These are phyloP conservation scores for Philereme vetulata DNA, from an alignment of 2,888 invertebrate genomes.

Conservation along the genomic window DNA sequence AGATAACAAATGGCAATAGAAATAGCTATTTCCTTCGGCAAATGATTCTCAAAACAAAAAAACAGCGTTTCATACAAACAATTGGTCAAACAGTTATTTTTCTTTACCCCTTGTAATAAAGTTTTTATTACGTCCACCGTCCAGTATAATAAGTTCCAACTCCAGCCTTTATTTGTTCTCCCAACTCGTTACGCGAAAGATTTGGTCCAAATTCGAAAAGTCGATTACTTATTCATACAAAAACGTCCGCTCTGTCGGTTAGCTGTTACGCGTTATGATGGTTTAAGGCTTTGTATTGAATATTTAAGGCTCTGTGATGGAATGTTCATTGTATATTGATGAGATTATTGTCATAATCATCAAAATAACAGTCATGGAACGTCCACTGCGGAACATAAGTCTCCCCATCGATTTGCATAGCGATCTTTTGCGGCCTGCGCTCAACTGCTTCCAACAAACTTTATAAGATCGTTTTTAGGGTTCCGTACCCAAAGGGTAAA, in stretches of 20 bases:
- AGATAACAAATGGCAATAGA: too few relatives aligned
- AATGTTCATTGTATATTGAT: slow-evolving; percentile 18
- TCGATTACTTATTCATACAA: slow-evolving; percentile 77
- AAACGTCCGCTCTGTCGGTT: slow-evolving; percentile 46
- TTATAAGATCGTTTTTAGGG: too few relatives aligned
- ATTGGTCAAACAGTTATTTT: not conserved
- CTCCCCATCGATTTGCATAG: too few relatives aligned
- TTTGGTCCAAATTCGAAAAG: slow-evolving; percentile 74
- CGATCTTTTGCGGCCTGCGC: too few relatives aligned
- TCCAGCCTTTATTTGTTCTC: slow-evolving; percentile 71
- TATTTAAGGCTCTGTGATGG: slow-evolving; percentile 42
- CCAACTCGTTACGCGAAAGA: slow-evolving; percentile 77
- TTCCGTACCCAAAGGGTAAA: too few relatives aligned
- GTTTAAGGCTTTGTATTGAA: slow-evolving; percentile 46
- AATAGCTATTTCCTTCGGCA: too few relatives aligned
- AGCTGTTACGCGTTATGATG: slow-evolving; percentile 41
- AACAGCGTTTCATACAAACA: too few relatives aligned
- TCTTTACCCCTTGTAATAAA: not conserved
- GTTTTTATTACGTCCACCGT: slow-evolving; percentile 22
- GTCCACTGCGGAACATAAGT: too few relatives aligned
- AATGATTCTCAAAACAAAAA: too few relatives aligned
- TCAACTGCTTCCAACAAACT: too few relatives aligned
- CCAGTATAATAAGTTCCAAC: slow-evolving; percentile 65
- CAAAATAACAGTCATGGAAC: not conserved
- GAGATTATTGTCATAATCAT: not conserved